Percentiles rank a stretch among this genome's conserved stretches.
These are phyloP conservation scores for Hirtodrosophila trivittata DNA, from an alignment of 2,888 invertebrate genomes.

Conservation along the genomic window DNA sequence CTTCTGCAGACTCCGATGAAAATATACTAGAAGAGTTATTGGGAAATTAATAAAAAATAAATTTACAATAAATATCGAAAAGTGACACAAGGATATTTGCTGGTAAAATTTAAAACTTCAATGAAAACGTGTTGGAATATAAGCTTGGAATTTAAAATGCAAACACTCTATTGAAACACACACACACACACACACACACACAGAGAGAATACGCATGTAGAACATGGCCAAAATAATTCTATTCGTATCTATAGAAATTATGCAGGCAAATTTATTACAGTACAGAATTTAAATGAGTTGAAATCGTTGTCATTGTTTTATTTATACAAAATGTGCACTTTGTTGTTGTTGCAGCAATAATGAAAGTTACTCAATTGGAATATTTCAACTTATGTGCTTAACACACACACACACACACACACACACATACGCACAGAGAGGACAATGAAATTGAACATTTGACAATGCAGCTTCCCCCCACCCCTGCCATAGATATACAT, in stretches of 20 bases:
- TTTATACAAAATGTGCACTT: conserved; percentile 67
- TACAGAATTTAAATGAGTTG: conserved; percentile 74
- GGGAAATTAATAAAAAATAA: no score
- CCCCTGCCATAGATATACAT: no score
- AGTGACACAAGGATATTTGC: neutral
- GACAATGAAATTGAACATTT: conserved; percentile 71
- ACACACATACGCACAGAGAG: conserved; percentile 22
- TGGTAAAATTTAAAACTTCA: no score
- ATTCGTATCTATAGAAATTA: conserved; percentile 66
- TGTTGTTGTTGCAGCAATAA: conserved; percentile 63
- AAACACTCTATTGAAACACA: conserved; percentile 42
- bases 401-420: conserved; percentile 38
- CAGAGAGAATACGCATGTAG: neutral
- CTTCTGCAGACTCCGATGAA: no score
- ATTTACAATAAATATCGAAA: no score
- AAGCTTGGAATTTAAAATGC: conserved; percentile 32
- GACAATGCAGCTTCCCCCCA: conserved; percentile 56
- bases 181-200: no score
- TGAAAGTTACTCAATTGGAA: conserved; percentile 80
- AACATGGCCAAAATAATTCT: conserved; percentile 17
- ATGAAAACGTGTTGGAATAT: conserved; percentile 27
- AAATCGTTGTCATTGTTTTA: conserved; percentile 75
- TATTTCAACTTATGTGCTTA: conserved; percentile 80
- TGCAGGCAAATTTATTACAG: conserved; percentile 73
- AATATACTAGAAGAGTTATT: no score